Base-by-base conservation (phyloP, 2,888 invertebrate species). In the Cheilosia pagana region DNA sequence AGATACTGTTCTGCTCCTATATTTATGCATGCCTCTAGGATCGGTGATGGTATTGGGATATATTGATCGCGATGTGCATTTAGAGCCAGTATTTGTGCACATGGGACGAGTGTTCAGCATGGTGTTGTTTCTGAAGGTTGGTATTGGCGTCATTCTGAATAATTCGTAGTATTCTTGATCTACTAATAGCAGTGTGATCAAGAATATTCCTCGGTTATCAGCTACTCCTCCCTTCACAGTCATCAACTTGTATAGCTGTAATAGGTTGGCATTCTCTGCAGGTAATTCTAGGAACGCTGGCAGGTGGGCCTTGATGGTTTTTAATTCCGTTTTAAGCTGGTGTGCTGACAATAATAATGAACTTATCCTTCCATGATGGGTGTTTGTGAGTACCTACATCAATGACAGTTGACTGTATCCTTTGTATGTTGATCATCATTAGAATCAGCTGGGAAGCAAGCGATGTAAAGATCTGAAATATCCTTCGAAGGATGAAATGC, bases 301-400 rank as follows among this genome's bases (percentile, higher is more conserved):
- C n/a, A n/a, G n/a, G n/a, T n/a, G n/a, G n/a, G n/a, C n/a, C n/a
- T 41, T 65, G 52, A 39, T 65, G 52, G 16, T 62, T 45, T 28
- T 55, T 1, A 68, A 12, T 28, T 68, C 57, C 12, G 43, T 14
- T 19, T 31, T 55, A 2, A 63, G 53, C 39, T 57, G 65, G 4
- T 16, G 19, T 12, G 65, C 25, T 35, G 74, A 57, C n/a, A 74
- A 8, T n/a, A 65, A 23, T 5, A 53, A 14, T 31, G 74, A 57
- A 28, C 57, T 76, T 10, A 67, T 59, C 60, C 59, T 76, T 14
- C 68, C 53, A 28, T 75, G 55, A 8, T 75, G 57, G 28, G 65
- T 45, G 25, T 63, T 31, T 39, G 45, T 45, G 6, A 57, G n/a
- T 48, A 59, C 50, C n/a, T n/a, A n/a, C n/a, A n/a, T 71, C 50